Base-by-base conservation (phyloP, 2,888 invertebrate genomes). In the Seira musarum region DNA sequence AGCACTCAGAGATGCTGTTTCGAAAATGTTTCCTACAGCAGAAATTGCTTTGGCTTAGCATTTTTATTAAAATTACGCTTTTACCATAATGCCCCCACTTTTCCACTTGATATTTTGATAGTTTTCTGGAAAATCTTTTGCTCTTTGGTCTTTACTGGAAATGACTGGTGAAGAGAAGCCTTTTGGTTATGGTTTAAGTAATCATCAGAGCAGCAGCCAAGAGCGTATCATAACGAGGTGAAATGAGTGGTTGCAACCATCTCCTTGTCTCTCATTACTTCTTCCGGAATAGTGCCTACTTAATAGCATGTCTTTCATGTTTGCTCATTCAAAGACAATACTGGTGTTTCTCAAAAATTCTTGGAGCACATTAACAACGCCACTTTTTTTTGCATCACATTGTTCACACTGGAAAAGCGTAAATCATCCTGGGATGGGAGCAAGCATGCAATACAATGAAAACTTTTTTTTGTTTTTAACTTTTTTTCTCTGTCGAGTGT, bases 341-440 rank as follows among this genome's bases (percentile, higher is more conserved):
- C n/a, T n/a, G n/a, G n/a, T n/a, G n/a, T n/a, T n/a, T n/a, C n/a
- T n/a, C n/a, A n/a, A n/a, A n/a, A n/a, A n/a, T 49, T 15, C 6
- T 49, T 49, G 3, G 49, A 49, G 49, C 49, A 49, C 49, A 49
- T 49, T 49, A 49, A 49, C 49, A 49, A 49, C 49, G 49, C 49
- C 49, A 49, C 49, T 49, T 49, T 49, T n/a, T n/a, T 49, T 49
- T 49, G 49, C 49, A n/a, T 49, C 49, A 49, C 49, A 49, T n/a
- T 49, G 49, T 13, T 49, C 49, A 49, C 49, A 49, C 49, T 49
- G 49, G 49, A 49, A 49, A 49, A 49, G 49, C 49, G 49, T 49
- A 49, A 49, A 49, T 49, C 49, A 49, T 49, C 15, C 49, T 13
- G 30, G 30, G 30, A 30, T 49, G 49, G 2, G 49, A 49, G n/a